Conservation (phyloP, 2,888 invertebrate genomes). For the Doris montereyensis region DNA sequence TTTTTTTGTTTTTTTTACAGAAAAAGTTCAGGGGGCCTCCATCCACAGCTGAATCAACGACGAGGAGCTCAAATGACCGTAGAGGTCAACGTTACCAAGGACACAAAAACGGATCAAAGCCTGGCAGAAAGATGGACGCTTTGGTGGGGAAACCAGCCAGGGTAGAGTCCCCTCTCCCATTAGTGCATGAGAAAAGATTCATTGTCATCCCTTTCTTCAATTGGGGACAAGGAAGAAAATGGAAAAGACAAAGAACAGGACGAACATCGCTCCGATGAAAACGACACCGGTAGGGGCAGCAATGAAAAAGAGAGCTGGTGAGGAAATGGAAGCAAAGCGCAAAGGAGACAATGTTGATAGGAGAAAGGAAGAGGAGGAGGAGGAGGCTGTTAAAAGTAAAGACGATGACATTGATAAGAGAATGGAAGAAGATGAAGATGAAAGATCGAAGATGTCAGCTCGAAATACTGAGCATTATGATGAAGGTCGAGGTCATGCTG, state of each 20-base stretch:
- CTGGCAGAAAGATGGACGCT: no score
- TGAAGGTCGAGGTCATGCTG: no score
- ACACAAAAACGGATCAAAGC: no score
- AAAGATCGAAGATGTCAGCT: slow-evolving; percentile 8
- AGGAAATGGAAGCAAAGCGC: background rate
- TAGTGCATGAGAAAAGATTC: background rate
- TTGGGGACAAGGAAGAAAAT: background rate
- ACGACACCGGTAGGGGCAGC: background rate
- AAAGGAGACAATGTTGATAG: background rate
- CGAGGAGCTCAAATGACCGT: no score
- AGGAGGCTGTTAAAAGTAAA: no score
- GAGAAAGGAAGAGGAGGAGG: no score
- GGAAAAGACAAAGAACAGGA: background rate
- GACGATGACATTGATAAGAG: slow-evolving; percentile 23
- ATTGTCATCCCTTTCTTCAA: background rate
- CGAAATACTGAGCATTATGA: background rate
- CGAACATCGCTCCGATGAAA: background rate
- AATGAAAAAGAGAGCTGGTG: background rate
- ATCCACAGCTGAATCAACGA: no score
- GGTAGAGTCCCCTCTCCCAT: background rate
- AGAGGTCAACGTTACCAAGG: no score
- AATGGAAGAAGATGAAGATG: slow-evolving; percentile 14
- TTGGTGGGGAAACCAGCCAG: no score
- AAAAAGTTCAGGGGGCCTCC: no score
- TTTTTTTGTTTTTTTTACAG: no score